Evolutionary conservation across 2,888 invertebrate genomes (phyloP).

Genomic region (Tachina grossa): DNA sequence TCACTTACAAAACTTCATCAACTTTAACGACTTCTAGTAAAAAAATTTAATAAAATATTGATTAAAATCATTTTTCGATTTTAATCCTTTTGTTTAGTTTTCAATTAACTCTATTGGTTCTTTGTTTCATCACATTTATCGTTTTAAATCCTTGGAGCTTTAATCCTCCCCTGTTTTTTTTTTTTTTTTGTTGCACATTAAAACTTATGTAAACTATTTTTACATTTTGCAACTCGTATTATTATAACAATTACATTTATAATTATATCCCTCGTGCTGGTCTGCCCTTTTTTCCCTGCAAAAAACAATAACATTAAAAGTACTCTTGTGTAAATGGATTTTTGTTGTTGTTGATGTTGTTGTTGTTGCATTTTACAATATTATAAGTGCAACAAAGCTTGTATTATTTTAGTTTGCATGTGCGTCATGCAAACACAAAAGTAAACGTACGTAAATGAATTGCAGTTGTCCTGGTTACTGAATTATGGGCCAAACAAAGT

Average conservation of each 20-base stretch:
- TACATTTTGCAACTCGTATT: slow-evolving; percentile 29
- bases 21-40: no score
- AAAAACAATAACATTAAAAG: slow-evolving; percentile 24
- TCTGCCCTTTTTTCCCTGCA: slow-evolving; percentile 5
- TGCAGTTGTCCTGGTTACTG: slow-evolving; percentile 52
- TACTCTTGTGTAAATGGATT: neutral
- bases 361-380: neutral
- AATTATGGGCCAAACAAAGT: slow-evolving; percentile 49
- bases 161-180: neutral
- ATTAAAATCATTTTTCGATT: neutral
- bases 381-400: slow-evolving; percentile 4
- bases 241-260: slow-evolving; percentile 34
- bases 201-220: slow-evolving; percentile 37
- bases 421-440: neutral
- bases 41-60: neutral
- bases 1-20: no score
- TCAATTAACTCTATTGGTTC: slow-evolving; percentile 11
- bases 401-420: neutral
- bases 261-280: slow-evolving; percentile 27
- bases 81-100: slow-evolving; percentile 23
- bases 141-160: slow-evolving; percentile 28
- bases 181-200: slow-evolving; percentile 1
- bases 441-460: neutral
- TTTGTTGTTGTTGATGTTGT: neutral
- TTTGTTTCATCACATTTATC: neutral